Base-by-base conservation (phyloP, 2,888 invertebrate genomes). In the Caenorhabditis virilis region DNA sequence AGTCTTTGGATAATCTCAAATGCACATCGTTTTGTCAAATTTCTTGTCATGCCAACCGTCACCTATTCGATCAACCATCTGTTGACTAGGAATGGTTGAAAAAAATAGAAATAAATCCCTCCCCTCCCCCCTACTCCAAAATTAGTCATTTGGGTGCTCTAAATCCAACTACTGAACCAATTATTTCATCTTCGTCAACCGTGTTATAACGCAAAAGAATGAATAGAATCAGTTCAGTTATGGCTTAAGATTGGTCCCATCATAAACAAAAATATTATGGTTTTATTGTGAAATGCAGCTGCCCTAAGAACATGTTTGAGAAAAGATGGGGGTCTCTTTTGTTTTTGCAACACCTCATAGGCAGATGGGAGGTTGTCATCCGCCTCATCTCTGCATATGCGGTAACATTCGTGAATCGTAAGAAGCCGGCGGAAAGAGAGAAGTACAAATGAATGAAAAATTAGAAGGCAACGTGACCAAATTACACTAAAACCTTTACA, bases 31-130 rank as follows among this genome's bases (percentile, higher is more conserved):
- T 63, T 63, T 56, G 56, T 63, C 63, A 36, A 41, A 18, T 33
- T 23, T 15, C 6, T 6, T 6, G 4, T 38, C 39, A 36, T 9
- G 42, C 16, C 55, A 46, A 50, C 61, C 57, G 63, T 57, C 63
- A 63, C 57, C 57, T 63, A 43, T 55, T 61, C 61, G 54, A 63
- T 64, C 64, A 64, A 64, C 64, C 64, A 64, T 64, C 64, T 64
- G 64, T 64, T 64, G 58, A 36, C 23, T 22, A 20, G 3, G 6
- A 22, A 22, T 11, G 5, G 13, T 30, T 30, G 6, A 9, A 30
- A 30, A 30, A 30, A 30, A 30, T 30, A 30, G 30, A 6, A 30
- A 30, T 30, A 9, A 9, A 9, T 30, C 13, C 13, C 7, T 30
- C 30, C 7, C 30, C 30, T 30, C 30, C 30, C 30, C 13, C 30